Base-by-base conservation (phyloP, 2,113 vertebrate species). In the Salvelinus namaycush region DNA sequence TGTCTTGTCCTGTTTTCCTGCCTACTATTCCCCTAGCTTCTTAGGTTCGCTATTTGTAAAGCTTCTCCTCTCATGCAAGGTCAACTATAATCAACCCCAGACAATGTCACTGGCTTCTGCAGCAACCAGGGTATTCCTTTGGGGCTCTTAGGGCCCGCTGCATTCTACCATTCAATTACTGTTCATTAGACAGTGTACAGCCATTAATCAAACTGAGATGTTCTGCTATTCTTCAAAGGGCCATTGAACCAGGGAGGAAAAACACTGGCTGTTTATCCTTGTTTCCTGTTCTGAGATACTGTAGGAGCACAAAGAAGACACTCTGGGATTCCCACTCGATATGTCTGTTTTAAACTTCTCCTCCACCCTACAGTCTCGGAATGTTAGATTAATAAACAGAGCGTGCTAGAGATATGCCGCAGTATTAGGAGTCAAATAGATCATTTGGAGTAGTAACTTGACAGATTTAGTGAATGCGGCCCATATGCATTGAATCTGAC, bases 81-180 rank as follows among this genome's bases (percentile, higher is more conserved):
- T 95, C 92, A 93, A 87, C 91, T 85, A 89, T 89, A 92, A 94
- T 93, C 84, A 89, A 89, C 68, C 79, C 70, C 69, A 89, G 90
- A 91, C 89, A 86, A 88, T 89, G 88, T 90, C 87, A 88, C 83
- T n/a, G 82, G 80, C 82, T 86, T 87, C 76, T 81, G 79, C 67
- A 80, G 69, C 78, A 81, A 76, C 76, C 12, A 68, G 81, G 80
- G 76, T 72, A 79, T 78, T 86, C 89, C 87, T 87, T 80, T 87
- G 84, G 87, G 90, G 83, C 89, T 90, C 89, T 87, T 87, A 86
- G 83, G 87, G 83, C 82, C 83, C 78, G 79, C 90, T 89, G 86
- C 87, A 87, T 87, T 86, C 87, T 87, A 92, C 90, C 89, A 89
- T 93, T 94, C 90, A 93, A 92, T 94, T 93, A 91, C 92, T 93